phyloP scores from a whole-genome alignment of 2,113 vertebrate genomes.

The Chloropsis cyanopogon region DNA sequence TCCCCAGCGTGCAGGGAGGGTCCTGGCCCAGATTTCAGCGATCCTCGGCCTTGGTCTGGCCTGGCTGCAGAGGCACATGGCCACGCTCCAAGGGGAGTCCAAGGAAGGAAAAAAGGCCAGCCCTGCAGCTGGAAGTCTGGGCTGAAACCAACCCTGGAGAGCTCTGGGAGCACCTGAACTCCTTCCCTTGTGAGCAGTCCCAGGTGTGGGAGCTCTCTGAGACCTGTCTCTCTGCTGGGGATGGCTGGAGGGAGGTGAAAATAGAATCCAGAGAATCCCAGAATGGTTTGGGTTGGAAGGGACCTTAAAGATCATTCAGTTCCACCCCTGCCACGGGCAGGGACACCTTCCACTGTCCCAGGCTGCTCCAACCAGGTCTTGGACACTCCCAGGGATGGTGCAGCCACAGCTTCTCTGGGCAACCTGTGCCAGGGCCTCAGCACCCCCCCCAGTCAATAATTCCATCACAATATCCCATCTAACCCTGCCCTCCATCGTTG shows the following conservation, averaged over 20 bases:
- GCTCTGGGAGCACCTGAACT: neutral
- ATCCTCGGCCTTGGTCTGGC: neutral
- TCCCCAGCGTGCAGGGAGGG: neutral
- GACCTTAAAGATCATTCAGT: neutral
- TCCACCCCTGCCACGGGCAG: neutral
- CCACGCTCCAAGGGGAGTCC: neutral
- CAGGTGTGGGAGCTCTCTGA: neutral
- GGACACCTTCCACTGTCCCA: rapidly evolving
- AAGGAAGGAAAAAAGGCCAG: neutral
- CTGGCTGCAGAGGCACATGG: neutral
- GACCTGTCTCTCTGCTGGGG: neutral
- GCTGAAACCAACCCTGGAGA: neutral
- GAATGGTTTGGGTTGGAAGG: neutral
- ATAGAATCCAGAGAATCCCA: neutral
- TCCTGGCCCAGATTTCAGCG: neutral
- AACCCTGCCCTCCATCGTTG: rapidly evolving
- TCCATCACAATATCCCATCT: neutral
- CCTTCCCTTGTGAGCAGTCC: neutral
- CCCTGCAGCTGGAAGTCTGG: neutral
- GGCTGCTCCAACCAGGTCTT: neutral
- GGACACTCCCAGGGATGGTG: neutral
- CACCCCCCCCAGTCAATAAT: neutral
- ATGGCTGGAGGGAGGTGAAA: neutral
- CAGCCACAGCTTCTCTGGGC: neutral
- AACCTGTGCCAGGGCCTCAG: neutral